phyloP scores from a whole-genome alignment of 2,888 invertebrate species.

The Athalia circularis region DNA sequence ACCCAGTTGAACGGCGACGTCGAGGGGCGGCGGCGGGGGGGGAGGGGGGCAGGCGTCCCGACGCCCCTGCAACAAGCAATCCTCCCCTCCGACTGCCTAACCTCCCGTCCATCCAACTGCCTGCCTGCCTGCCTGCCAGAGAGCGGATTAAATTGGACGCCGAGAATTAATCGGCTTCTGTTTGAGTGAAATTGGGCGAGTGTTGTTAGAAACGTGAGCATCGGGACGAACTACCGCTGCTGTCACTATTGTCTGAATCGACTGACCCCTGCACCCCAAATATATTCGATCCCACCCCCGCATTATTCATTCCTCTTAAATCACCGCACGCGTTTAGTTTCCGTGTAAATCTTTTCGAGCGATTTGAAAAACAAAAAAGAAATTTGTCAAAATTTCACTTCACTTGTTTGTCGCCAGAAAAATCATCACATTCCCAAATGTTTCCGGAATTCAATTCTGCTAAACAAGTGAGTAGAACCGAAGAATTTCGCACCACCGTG shows the following conservation, averaged over 20 bases:
- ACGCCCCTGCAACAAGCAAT: slow-evolving; percentile 13
- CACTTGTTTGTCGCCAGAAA: too few species aligned
- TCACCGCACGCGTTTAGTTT: slow-evolving; percentile 50
- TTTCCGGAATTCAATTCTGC: too few species aligned
- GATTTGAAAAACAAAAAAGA: too few species aligned
- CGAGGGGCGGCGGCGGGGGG: background rate
- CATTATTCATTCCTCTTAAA: slow-evolving; percentile 52
- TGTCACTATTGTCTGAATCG: slow-evolving; percentile 32
- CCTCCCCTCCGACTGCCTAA: background rate
- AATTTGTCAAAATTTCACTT: too few species aligned
- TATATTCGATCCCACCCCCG: slow-evolving; percentile 2
- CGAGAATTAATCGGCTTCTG: slow-evolving; percentile 74
- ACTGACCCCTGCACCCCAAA: slow-evolving; percentile 28
- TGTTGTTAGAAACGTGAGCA: slow-evolving; percentile 51
- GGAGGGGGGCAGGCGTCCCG: slow-evolving; percentile 26
- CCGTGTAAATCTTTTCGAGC: too few species aligned
- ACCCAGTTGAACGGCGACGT: background rate
- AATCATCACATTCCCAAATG: too few species aligned
- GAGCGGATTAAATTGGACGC: slow-evolving; percentile 71
- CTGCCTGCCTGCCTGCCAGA: slow-evolving; percentile 33
- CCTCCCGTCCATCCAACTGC: background rate
- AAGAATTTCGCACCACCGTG: background rate
- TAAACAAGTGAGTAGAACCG: too few species aligned
- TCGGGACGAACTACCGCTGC: slow-evolving; percentile 26
- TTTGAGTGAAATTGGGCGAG: slow-evolving; percentile 60